Conservation (phyloP, 2,797 vertebrate species). For the Gouania willdenowi region DNA sequence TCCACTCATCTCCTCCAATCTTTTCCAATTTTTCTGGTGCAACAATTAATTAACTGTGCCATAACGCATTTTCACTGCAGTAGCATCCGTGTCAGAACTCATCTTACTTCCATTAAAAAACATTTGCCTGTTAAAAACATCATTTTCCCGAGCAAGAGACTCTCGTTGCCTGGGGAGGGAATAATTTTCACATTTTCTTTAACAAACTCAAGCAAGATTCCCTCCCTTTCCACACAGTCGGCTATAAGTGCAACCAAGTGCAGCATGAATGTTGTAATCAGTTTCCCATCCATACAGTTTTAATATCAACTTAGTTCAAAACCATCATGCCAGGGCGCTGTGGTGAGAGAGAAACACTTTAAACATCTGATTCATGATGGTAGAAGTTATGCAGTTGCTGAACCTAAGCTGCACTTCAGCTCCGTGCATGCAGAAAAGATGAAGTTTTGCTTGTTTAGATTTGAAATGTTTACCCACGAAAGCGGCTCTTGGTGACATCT, state of each 20-base stretch:
- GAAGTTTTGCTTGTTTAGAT: constrained; percentile 17
- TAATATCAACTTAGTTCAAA: not conserved
- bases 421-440: not conserved
- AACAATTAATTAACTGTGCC: constrained; percentile 46
- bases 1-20: not conserved
- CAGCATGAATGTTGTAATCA: constrained; percentile 9
- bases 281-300: constrained; percentile 8
- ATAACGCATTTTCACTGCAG: constrained; percentile 46
- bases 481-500: constrained; percentile 12
- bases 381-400: no score
- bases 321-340: no score
- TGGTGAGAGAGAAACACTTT: no score
- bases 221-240: constrained; percentile 11
- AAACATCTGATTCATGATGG: no score
- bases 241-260: constrained; percentile 11
- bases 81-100: constrained; percentile 49
- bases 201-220: constrained; percentile 32
- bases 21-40: constrained; percentile 8
- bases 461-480: constrained; percentile 33
- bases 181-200: constrained; percentile 35
- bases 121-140: constrained; percentile 46
- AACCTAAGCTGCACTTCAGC: constrained; percentile 4
- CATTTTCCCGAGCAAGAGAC: constrained; percentile 35
- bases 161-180: constrained; percentile 23
- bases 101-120: constrained; percentile 60